These are phyloP conservation scores for Phalanger gymnotis DNA, from an alignment of 2,797 vertebrate genomes.

Conservation along the genomic window DNA sequence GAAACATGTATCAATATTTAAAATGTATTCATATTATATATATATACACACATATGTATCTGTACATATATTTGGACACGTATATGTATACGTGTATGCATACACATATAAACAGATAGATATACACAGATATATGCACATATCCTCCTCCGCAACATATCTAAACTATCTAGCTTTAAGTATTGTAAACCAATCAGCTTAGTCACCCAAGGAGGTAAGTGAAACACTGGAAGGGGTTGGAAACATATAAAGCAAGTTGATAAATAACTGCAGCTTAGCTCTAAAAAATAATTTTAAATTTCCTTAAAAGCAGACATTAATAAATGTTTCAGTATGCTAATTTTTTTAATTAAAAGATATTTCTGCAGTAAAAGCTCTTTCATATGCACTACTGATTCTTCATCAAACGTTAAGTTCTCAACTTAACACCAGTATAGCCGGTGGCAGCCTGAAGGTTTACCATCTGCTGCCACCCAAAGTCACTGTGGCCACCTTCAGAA, in stretches of 20 bases:
- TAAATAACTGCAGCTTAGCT: constrained; percentile 79
- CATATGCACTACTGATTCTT: constrained; percentile 96
- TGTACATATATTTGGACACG: neutral
- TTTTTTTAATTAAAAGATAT: constrained; percentile 89
- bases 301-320: constrained; percentile 84
- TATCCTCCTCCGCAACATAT: neutral
- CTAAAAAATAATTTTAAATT: constrained; percentile 84
- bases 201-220: neutral
- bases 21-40: neutral
- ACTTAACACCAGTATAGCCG: constrained; percentile 92
- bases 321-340: constrained; percentile 88
- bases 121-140: neutral
- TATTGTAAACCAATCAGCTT: constrained; percentile 9
- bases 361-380: constrained; percentile 92
- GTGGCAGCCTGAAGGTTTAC: constrained; percentile 96
- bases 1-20: constrained; percentile 34
- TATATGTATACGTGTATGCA: neutral
- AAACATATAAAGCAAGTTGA: constrained; percentile 66
- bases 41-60: neutral
- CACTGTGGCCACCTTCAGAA: constrained; percentile 94
- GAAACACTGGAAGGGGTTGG: neutral
- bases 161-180: neutral
- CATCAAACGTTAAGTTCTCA: constrained; percentile 94
- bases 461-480: constrained; percentile 96
- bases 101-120: neutral